Conservation (phyloP, 2,888 invertebrate species). For the Sicus ferrugineus region DNA sequence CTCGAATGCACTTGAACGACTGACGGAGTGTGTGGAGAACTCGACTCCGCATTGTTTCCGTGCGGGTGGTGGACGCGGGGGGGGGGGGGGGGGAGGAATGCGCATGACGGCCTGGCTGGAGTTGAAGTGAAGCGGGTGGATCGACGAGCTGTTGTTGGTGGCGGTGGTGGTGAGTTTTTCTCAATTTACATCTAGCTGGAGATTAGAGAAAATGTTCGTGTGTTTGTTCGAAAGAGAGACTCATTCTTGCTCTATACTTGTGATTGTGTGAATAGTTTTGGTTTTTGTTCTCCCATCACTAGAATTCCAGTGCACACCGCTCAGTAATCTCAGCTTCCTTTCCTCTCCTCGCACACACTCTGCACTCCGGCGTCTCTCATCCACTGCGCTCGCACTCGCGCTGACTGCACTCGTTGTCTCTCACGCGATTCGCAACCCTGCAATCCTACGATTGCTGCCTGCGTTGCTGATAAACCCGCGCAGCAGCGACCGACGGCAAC, state of each 20-base stretch:
- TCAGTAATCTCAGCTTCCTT: no score
- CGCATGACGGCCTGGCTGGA: no score
- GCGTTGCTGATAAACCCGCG: not conserved
- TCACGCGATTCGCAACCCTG: not conserved
- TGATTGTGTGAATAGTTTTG: no score
- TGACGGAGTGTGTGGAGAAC: slow-evolving; percentile 44
- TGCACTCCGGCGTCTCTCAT: not conserved
- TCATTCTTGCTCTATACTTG: no score
- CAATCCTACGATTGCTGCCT: no score
- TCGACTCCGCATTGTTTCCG: slow-evolving; percentile 6
- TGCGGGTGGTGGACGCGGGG: slow-evolving; percentile 2
- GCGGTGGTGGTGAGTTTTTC: not conserved
- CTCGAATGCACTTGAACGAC: slow-evolving; percentile 54
- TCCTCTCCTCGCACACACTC: not conserved
- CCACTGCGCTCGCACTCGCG: not conserved
- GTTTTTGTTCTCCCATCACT: no score
- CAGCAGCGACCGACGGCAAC: not conserved
- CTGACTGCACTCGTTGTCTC: not conserved
- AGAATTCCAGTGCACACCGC: not conserved
- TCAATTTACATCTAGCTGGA: no score
- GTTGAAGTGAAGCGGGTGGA: not conserved
- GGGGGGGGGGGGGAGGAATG: slow-evolving; percentile 26
- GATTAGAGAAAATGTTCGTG: no score
- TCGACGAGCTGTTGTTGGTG: not conserved
- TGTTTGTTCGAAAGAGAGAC: no score